These are phyloP conservation scores for Candidula unifasciata DNA, from an alignment of 2,888 invertebrate species.

Conservation along the genomic window DNA sequence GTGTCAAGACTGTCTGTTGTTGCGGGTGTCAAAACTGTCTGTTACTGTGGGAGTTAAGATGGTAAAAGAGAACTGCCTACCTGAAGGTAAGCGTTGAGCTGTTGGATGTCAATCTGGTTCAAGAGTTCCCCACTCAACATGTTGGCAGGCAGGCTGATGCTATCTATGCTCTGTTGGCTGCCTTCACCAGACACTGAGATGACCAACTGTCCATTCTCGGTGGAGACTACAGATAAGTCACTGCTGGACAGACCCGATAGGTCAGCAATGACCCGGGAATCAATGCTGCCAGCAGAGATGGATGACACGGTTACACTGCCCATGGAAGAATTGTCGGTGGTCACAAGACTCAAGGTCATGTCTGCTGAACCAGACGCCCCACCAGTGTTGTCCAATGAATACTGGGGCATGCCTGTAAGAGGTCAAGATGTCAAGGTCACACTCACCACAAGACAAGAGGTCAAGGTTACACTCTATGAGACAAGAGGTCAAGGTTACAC, in stretches of 20 bases:
- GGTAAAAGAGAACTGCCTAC: slow-evolving; percentile 5
- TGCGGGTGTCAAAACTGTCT: no score
- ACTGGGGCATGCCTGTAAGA: slow-evolving; percentile 47
- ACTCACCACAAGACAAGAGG: no score
- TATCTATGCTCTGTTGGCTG: slow-evolving; percentile 49
- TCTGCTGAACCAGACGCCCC: slow-evolving; percentile 40
- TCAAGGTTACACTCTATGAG: no score
- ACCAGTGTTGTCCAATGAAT: slow-evolving; percentile 58
- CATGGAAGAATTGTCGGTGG: slow-evolving; percentile 59
- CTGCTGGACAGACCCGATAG: slow-evolving; percentile 51
- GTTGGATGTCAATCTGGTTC: slow-evolving; percentile 50
- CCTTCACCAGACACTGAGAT: slow-evolving; percentile 49
- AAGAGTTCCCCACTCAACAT: slow-evolving; percentile 51
- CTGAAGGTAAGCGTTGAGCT: slow-evolving; percentile 52
- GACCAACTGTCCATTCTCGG: slow-evolving; percentile 50
- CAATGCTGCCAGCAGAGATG: slow-evolving; percentile 48
- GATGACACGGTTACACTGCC: slow-evolving; percentile 58
- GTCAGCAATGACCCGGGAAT: slow-evolving; percentile 49
- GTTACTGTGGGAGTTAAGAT: no score
- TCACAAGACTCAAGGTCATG: slow-evolving; percentile 53
- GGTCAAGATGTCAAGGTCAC: no score
- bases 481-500: no score
- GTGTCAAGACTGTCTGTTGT: no score
- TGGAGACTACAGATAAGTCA: slow-evolving; percentile 48
- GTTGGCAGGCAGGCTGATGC: slow-evolving; percentile 51